Base-by-base conservation (phyloP, 2,113 vertebrate species). In the Zonotrichia leucophrys region DNA sequence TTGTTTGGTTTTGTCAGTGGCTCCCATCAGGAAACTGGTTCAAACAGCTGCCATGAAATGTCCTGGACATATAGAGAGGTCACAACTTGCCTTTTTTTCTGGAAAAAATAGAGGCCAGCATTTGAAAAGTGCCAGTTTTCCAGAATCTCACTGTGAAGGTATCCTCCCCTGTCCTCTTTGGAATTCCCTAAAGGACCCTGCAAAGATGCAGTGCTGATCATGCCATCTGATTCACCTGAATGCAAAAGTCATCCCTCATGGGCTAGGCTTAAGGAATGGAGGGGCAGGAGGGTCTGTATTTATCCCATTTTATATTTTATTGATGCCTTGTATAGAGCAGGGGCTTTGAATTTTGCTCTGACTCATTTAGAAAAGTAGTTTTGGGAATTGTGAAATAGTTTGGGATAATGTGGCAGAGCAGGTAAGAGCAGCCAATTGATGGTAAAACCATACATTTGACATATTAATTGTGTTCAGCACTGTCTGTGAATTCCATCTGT, bases 121-220 rank as follows among this genome's bases (percentile, higher is more conserved):
- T 98, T 42, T 98, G 98, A 98, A 98, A 98, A 94, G 97, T 89
- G 9, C 98, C 98, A 0, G 77, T 98, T 84, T 98, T 98, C 89
- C 97, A 97, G 80, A 95, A 96, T 14, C 96, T 95, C 49, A 87
- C 78, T 42, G 68, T 98, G 90, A 98, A 98, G 98, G 98, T 98
- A 87, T 89, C 63, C 11, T 85, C 55, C 13, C 24, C 24, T 42
- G 4, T 41, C 33, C 9, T 44, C 21, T 81, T 33, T 74, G 62
- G 88, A 63, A 63, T 63, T 42, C n/a, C 46, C 35, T 22, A 31
- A 35, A 79, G 69, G 19, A 52, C 27, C 3, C 50, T 11, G 20
- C 49, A 67, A 82, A 30, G 27, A n/a, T n/a, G n/a, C 41, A 9
- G 22, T 9, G 60, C 79, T 66, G 16, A 4, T 37, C 47, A 74